Evolutionary conservation across 1,140 invertebrate genomes (phyloP).

Genomic region (Heterodera schachtii): DNA sequence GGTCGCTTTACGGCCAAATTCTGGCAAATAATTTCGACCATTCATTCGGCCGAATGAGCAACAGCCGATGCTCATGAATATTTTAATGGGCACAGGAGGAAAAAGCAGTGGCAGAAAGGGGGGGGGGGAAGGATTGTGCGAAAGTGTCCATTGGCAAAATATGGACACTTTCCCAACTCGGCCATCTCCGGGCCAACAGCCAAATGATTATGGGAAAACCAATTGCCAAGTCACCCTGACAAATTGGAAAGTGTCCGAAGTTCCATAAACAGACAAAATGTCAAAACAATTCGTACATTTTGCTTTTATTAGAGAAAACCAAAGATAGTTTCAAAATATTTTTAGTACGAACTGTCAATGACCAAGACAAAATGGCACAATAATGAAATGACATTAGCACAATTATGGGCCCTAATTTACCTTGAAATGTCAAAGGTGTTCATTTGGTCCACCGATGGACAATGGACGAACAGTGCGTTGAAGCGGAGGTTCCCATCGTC

Average conservation of each 20-base stretch:
- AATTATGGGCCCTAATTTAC: conserved; percentile 23
- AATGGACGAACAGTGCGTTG: conserved; percentile 35
- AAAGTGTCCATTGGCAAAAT: conserved; percentile 10
- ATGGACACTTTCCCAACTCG: neutral
- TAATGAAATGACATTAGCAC: neutral
- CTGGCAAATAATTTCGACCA: neutral
- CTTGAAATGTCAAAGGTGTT: conserved; percentile 27
- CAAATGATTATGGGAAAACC: no score
- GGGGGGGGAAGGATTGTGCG: neutral
- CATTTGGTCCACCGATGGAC: conserved; percentile 30
- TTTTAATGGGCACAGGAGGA: conserved; percentile 11
- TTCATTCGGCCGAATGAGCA: neutral
- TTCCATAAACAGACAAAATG: no score
- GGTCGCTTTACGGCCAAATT: neutral
- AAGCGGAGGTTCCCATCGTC: conserved; percentile 30
- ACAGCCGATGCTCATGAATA: neutral
- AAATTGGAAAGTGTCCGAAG: neutral
- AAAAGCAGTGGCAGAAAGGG: neutral
- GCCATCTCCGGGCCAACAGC: neutral
- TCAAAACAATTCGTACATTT: no score
- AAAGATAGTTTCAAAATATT: no score
- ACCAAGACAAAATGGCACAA: neutral
- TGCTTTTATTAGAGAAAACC: no score
- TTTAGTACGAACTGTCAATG: no score
- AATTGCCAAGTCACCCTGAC: neutral